Evolutionary conservation across 2,888 invertebrate genomes (phyloP), one percentile per base, ranked within the genome.

Genomic region (Panopea generosa): DNA sequence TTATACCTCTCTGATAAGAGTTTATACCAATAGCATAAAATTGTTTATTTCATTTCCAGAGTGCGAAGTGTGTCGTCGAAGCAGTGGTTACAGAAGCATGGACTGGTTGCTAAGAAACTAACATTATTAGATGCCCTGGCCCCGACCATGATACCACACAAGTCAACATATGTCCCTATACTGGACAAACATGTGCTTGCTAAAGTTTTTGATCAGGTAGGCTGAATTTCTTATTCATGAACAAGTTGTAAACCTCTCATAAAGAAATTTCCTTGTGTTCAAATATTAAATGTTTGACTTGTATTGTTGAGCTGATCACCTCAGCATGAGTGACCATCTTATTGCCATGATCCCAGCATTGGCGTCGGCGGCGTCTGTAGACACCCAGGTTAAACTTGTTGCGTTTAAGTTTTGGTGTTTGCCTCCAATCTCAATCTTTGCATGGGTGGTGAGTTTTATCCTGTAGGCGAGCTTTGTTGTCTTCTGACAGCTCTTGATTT

Each of bases 151-250:
- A 85, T 92, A 20, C 86, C 89, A 14, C 91, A 92, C 67, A 87
- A 84, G 57, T 83, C 91, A 56, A 91, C 89, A 77, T 91, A 92
- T 80, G 91, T 4, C 90, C 90, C 1, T 0, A 90, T 91, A 20
- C 77, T 92, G 16, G 88, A 92, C 83, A 91, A 90, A 73, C 84
- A 90, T 79, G 90, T 91, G 11, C 67, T 90, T 40, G 84, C 92
- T 29, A 91, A 91, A 63, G 91, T 92, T 0, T 91, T 92, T 85
- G 91, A 92, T 82, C 90, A 91, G 78, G 91, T 92, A 77, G 70
- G 88, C 83, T 2, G 22, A 20, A 50, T n/a, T n/a, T n/a, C n/a
- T n/a, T 22, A 29, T 49, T 49, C 7, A 7, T 49, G 16, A 9
- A 18, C 18, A 16, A 7, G 40, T 14, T 11, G 40, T 11, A 40